Percentiles rank a stretch among this genome's conserved stretches.
These are phyloP conservation scores for Latrodectus elegans DNA, from an alignment of 2,888 invertebrate species.

Conservation along the genomic window DNA sequence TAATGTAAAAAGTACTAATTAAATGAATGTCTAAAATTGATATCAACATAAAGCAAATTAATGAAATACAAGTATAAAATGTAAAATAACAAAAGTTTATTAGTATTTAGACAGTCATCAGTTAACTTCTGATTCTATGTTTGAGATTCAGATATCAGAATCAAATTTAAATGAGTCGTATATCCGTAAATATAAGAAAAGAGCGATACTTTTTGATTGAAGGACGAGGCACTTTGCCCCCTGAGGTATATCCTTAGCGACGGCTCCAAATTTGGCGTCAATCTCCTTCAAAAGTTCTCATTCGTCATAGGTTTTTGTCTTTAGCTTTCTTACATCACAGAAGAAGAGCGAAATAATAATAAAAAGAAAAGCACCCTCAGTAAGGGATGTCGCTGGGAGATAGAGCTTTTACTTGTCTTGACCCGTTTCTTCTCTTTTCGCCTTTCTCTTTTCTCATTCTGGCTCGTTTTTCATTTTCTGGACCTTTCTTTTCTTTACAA, in stretches of 20 bases:
- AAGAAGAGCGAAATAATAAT: not conserved
- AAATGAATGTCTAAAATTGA: no score
- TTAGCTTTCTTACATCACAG: constrained; percentile 27
- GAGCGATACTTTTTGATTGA: not conserved
- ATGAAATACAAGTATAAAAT: no score
- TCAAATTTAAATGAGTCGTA: no score
- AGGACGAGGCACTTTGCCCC: constrained; percentile 32
- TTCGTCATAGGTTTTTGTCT: constrained; percentile 55
- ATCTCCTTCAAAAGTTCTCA: constrained; percentile 43
- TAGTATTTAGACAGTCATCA: no score
- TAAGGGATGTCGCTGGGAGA: constrained; percentile 53
- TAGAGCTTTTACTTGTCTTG: constrained; percentile 69
- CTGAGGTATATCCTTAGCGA: constrained; percentile 30
- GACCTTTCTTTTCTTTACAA: constrained; percentile 62
- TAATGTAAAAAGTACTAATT: no score
- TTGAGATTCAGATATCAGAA: no score
- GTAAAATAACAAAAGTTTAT: no score
- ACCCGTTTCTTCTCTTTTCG: constrained; percentile 43
- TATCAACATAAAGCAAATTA: no score
- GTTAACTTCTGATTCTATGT: no score
- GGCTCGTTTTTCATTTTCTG: constrained; percentile 51
- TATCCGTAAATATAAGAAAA: constrained; percentile 3
- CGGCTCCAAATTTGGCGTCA: constrained; percentile 58
- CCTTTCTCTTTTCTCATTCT: constrained; percentile 38
- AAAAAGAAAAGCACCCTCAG: constrained; percentile 19